A percentile compares a stretch with the other conserved stretches of the same genome.
phyloP scores from a whole-genome alignment of 2,797 vertebrate genomes.

The Rousettus madagascariensis region DNA sequence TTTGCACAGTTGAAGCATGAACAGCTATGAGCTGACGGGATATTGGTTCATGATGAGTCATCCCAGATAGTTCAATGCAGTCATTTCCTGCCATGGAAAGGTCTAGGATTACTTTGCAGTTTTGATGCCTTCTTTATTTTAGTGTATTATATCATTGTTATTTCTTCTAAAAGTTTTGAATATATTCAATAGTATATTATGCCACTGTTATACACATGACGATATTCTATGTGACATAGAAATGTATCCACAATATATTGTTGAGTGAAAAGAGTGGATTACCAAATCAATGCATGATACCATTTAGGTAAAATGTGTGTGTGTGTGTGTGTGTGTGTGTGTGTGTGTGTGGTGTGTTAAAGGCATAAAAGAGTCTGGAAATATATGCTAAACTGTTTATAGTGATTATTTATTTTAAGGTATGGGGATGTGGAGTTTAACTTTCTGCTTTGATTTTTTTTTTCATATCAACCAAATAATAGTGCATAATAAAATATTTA shows the following conservation, averaged over 20 bases:
- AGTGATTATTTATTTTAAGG: neutral
- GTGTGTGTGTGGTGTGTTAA: neutral
- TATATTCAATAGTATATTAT: neutral
- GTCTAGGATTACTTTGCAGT: neutral
- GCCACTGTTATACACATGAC: neutral
- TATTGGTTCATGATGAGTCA: neutral
- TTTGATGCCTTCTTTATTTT: neutral
- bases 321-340: neutral
- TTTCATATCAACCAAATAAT: neutral
- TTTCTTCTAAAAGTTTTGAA: slow-evolving; percentile 17
- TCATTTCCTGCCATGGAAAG: neutral
- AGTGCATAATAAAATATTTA: neutral
- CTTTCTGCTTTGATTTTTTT: neutral
- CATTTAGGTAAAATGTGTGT: neutral
- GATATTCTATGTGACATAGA: neutral
- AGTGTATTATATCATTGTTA: neutral
- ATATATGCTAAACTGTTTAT: neutral
- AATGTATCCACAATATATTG: neutral
- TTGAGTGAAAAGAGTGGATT: neutral
- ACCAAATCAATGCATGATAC: neutral
- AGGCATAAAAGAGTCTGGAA: neutral
- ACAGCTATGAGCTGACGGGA: neutral
- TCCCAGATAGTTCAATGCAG: neutral
- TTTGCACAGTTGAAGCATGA: neutral
- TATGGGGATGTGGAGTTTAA: neutral